These are phyloP conservation scores for Embiotoca jacksoni DNA, from an alignment of 2,113 vertebrate species.

Conservation along the genomic window DNA sequence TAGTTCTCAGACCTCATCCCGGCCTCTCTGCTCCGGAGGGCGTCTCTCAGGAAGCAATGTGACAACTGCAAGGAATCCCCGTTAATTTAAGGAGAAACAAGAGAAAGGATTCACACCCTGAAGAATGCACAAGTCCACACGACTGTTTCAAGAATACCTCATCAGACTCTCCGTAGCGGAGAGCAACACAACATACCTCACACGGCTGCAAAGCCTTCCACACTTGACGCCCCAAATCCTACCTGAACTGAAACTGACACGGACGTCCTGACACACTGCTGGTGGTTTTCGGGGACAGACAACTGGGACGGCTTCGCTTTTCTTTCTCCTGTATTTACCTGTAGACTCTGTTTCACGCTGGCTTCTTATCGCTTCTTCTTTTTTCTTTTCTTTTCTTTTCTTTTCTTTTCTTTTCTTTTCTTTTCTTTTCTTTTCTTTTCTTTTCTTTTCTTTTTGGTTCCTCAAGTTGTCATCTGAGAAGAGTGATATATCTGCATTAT, in stretches of 20 bases:
- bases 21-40: constrained; percentile 60
- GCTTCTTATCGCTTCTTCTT: constrained; percentile 29
- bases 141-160: constrained; percentile 80
- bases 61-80: constrained; percentile 64
- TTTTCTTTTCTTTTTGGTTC: constrained; percentile 12
- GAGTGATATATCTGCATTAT: constrained; percentile 60
- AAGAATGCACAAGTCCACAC: constrained; percentile 70
- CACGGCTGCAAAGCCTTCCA: constrained; percentile 58
- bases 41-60: constrained; percentile 81
- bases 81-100: constrained; percentile 54
- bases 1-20: constrained; percentile 55
- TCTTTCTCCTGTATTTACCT: constrained; percentile 65
- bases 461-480: constrained; percentile 51
- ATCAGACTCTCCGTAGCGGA: constrained; percentile 70
- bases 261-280: constrained; percentile 58
- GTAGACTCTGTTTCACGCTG: constrained; percentile 67
- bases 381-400: not conserved
- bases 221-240: constrained; percentile 54
- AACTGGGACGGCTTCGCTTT: constrained; percentile 50
- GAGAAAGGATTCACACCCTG: constrained; percentile 55
- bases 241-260: constrained; percentile 52
- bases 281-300: constrained; percentile 62
- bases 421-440: not conserved
- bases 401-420: constrained; percentile 14
- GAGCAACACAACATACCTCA: constrained; percentile 80